Conservation (phyloP, 53 echinoderm and acorn worm genomes). For the Mesocentrotus franciscanus region DNA sequence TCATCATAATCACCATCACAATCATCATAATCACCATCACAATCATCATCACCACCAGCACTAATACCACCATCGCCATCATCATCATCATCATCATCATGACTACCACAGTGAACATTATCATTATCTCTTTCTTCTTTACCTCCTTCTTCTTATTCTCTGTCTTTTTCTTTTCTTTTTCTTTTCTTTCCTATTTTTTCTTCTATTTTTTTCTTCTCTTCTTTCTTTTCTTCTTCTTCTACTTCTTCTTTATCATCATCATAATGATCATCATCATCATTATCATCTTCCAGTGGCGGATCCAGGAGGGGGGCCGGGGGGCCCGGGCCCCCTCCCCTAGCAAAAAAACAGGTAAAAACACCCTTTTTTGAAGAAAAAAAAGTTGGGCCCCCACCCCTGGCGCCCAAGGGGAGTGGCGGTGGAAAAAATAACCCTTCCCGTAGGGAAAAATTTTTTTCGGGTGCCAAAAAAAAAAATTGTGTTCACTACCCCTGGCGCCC, state of each 20-base stretch:
- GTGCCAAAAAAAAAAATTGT: no score
- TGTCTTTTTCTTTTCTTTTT: neutral
- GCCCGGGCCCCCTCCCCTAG: no score
- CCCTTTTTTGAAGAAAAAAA: no score
- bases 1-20: neutral
- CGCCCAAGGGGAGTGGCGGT: no score
- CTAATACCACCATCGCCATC: neutral
- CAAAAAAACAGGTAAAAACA: no score
- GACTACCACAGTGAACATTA: neutral
- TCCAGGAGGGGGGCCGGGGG: no score
- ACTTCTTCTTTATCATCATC: neutral
- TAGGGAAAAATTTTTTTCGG: no score
- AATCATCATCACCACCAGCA: neutral
- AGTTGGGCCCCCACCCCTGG: no score
- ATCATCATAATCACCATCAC: neutral
- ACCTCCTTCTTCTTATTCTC: neutral
- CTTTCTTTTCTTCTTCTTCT: neutral
- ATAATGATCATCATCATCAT: neutral
- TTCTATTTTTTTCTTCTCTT: neutral
- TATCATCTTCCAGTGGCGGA: no score
- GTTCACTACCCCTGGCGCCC: no score
- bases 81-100: constrained; percentile 7
- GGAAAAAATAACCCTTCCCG: no score
- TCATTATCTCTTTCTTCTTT: neutral
- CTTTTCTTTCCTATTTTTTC: neutral